These are phyloP conservation scores for Megathymus violae DNA, from an alignment of 1,140 invertebrate species.

Conservation along the genomic window DNA sequence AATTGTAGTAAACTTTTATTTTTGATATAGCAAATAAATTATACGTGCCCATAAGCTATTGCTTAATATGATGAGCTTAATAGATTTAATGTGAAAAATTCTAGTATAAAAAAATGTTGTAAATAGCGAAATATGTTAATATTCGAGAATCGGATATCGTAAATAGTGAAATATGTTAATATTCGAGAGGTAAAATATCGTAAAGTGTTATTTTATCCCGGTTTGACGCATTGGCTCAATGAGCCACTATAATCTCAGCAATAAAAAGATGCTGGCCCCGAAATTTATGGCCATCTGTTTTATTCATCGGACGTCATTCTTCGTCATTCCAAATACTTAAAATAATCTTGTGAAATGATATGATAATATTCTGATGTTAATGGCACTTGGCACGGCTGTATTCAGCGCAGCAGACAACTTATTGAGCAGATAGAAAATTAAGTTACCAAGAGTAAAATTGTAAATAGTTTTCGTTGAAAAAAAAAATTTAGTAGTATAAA, in stretches of 20 bases:
- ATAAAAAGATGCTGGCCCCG: conserved; percentile 24
- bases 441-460: conserved; percentile 17
- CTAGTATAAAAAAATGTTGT: no score
- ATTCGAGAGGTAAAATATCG: background rate
- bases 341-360: conserved; percentile 24
- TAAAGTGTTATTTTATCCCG: background rate
- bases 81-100: no score
- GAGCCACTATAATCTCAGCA: conserved; percentile 20
- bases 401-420: conserved; percentile 15
- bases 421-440: conserved; percentile 18
- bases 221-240: conserved; percentile 5
- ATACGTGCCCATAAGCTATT: no score
- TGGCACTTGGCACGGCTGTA: conserved; percentile 15
- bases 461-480: conserved; percentile 14
- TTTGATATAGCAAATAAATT: no score
- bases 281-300: conserved; percentile 30
- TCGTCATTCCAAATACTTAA: conserved; percentile 16
- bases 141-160: background rate
- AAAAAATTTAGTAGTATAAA: no score
- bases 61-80: no score
- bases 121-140: background rate
- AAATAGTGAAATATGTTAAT: background rate
- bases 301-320: conserved; percentile 27
- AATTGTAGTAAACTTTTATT: no score
- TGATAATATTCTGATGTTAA: conserved; percentile 27